These are phyloP conservation scores for Zoanthus sociatus DNA, from an alignment of 92 coral and sea anemone genomes.

Conservation along the genomic window DNA sequence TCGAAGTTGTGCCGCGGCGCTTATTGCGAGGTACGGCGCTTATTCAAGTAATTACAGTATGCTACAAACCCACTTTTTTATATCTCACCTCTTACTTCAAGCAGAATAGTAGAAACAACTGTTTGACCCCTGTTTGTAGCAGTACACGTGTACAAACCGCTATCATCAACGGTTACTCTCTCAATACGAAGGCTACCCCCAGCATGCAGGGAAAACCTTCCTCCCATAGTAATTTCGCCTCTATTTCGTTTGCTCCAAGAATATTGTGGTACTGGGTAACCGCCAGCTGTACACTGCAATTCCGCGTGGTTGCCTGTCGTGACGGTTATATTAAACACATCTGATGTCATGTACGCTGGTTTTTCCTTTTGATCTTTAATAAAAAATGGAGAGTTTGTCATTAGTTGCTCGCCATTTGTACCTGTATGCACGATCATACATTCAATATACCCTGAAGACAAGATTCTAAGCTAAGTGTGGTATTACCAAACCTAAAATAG, in stretches of 20 bases:
- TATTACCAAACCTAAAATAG: no score
- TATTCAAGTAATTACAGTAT: no score
- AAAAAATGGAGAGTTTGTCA: not conserved
- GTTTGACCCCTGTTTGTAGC: conserved; percentile 73
- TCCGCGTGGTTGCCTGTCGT: conserved; percentile 71
- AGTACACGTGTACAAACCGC: conserved; percentile 79
- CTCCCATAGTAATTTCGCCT: conserved; percentile 64
- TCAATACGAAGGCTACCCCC: conserved; percentile 90
- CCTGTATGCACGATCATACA: not conserved
- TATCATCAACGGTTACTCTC: conserved; percentile 59
- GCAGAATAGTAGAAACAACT: conserved; percentile 56
- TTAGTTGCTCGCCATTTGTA: not conserved
- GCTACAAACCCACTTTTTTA: not conserved
- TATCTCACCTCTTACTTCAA: conserved; percentile 80
- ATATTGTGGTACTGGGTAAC: conserved; percentile 86
- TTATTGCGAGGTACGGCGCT: no score
- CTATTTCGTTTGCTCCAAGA: conserved; percentile 80
- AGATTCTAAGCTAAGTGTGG: no score
- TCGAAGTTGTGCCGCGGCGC: no score
- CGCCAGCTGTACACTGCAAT: conserved; percentile 87
- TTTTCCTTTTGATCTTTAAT: not conserved
- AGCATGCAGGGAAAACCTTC: conserved; percentile 74
- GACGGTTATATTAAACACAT: conserved; percentile 61
- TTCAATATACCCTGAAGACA: not conserved
- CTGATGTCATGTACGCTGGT: conserved; percentile 71